These are phyloP conservation scores for Dendrolimus pini DNA, from an alignment of 2,888 invertebrate genomes.

Conservation along the genomic window DNA sequence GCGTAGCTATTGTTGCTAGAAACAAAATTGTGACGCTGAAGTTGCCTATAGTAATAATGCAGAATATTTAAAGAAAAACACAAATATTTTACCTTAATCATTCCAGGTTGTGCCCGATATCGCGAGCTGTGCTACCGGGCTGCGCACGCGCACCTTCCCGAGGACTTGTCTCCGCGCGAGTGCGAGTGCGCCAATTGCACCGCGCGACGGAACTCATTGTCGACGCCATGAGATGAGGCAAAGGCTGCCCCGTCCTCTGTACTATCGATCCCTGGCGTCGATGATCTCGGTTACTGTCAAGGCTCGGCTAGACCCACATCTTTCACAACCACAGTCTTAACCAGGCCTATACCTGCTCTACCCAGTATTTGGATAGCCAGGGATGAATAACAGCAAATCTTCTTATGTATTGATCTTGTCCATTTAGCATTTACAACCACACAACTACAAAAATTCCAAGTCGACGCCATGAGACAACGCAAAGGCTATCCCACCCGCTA, in stretches of 20 bases:
- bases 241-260: neutral
- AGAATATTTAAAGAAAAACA: no score
- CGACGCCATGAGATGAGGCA: slow-evolving; percentile 24
- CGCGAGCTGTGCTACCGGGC: slow-evolving; percentile 68
- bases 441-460: no score
- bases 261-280: neutral
- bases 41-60: no score
- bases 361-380: no score
- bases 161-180: slow-evolving; percentile 27
- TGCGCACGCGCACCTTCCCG: slow-evolving; percentile 48
- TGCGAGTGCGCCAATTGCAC: slow-evolving; percentile 59
- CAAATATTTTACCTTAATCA: no score
- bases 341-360: neutral
- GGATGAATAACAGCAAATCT: no score
- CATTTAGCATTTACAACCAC: no score
- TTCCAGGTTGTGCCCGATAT: slow-evolving; percentile 63
- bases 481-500: no score
- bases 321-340: neutral
- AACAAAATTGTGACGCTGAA: no score
- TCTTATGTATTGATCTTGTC: no score
- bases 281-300: neutral
- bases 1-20: no score
- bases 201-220: slow-evolving; percentile 36
- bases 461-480: no score
- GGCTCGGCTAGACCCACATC: neutral